Conservation (phyloP, 2,797 vertebrate species). For the Catharus ustulatus region DNA sequence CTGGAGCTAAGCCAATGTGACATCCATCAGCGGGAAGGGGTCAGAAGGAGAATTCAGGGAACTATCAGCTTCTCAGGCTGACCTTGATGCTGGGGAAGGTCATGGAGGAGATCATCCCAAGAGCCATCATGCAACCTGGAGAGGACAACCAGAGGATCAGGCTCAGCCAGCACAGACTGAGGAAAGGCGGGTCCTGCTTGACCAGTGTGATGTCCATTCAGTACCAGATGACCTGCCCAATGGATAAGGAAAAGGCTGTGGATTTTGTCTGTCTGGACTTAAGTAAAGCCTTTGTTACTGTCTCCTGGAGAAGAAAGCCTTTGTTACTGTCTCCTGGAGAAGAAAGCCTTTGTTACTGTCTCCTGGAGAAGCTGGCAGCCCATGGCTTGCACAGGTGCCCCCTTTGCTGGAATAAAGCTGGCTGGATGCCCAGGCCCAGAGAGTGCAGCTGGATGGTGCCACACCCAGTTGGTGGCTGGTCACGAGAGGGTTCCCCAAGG, state of each 20-base stretch:
- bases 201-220: accelerated
- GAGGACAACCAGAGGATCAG: neutral
- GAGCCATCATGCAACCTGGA: neutral
- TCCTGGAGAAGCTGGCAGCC: neutral
- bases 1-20: neutral
- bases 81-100: neutral
- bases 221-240: no score
- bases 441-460: neutral
- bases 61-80: neutral
- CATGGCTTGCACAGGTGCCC: neutral
- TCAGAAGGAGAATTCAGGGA: neutral
- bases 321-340: neutral
- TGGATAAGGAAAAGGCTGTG: neutral
- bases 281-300: neutral
- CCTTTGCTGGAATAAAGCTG: neutral
- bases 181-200: neutral
- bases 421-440: neutral
- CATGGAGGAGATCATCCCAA: neutral
- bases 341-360: no score
- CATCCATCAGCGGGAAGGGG: neutral
- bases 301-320: no score
- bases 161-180: neutral
- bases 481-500: neutral
- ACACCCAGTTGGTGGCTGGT: neutral
- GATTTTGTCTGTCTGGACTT: neutral